phyloP scores from a whole-genome alignment of 1,140 invertebrate species.

The Drosophila aff. region DNA sequence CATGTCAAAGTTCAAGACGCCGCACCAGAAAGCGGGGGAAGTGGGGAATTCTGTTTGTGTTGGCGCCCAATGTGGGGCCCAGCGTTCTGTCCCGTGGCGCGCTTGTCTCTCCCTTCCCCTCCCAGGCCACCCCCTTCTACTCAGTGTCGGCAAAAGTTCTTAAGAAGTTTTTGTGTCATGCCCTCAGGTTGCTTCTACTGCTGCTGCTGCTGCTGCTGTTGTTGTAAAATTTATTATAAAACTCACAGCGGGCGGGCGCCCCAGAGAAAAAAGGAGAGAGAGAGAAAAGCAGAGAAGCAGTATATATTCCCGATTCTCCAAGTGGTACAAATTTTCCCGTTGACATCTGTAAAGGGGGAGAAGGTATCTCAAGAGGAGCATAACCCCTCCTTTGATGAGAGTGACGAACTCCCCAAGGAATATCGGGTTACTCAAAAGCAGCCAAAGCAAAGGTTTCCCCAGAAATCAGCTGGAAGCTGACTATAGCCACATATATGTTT shows the following conservation, averaged over 20 bases:
- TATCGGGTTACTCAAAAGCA: constrained; percentile 63
- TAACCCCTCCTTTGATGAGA: constrained; percentile 35
- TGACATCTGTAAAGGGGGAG: constrained; percentile 54
- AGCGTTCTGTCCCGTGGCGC: constrained; percentile 50
- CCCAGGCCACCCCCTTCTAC: not conserved
- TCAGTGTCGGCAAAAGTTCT: constrained; percentile 76
- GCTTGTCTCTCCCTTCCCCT: not conserved
- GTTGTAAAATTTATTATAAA: constrained; percentile 78
- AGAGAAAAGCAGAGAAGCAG: no score
- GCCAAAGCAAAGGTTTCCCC: constrained; percentile 42
- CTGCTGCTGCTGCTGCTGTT: constrained; percentile 19
- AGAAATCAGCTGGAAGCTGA: constrained; percentile 56
- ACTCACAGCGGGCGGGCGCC: constrained; percentile 61
- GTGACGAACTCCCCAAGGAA: constrained; percentile 39
- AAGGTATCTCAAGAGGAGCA: no score
- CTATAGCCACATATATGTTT: constrained; percentile 1
- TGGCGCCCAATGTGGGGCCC: constrained; percentile 52
- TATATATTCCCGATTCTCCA: constrained; percentile 2
- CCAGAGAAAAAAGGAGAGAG: constrained; percentile 1
- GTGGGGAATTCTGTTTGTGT: constrained; percentile 39
- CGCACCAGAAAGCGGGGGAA: not conserved
- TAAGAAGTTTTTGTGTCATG: constrained; percentile 76
- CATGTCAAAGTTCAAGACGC: constrained; percentile 64
- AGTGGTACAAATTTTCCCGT: constrained; percentile 57
- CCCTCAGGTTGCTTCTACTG: constrained; percentile 57